phyloP scores from a whole-genome alignment of 1,140 invertebrate species.

The Lithobius niger region DNA sequence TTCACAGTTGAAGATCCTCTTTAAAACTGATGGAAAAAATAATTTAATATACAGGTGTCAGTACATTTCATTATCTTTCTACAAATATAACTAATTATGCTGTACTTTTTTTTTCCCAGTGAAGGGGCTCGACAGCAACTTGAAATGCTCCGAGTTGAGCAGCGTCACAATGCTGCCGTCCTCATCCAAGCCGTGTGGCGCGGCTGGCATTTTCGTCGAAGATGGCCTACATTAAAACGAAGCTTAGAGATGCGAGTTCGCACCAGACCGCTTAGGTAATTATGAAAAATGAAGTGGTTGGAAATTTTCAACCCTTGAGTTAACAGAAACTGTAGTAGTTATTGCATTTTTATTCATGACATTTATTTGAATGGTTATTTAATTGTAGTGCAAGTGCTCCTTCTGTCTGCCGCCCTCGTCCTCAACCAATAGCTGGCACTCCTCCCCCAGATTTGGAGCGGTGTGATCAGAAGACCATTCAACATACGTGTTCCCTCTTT shows the following conservation, averaged over 20 bases:
- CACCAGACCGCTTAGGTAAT: not conserved
- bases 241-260: slow-evolving; percentile 18
- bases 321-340: too few species aligned
- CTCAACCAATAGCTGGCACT: slow-evolving; percentile 56
- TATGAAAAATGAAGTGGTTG: too few species aligned
- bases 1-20: too few species aligned
- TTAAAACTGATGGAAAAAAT: too few species aligned
- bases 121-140: slow-evolving; percentile 81
- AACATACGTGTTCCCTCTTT: slow-evolving; percentile 76
- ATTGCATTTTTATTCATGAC: too few species aligned
- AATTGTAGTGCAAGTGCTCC: not conserved
- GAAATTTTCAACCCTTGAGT: too few species aligned
- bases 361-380: too few species aligned
- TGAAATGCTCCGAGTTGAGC: slow-evolving; percentile 62
- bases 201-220: slow-evolving; percentile 53
- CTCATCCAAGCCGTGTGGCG: slow-evolving; percentile 68
- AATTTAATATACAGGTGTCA: not conserved
- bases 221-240: slow-evolving; percentile 48
- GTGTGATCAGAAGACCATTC: slow-evolving; percentile 71
- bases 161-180: slow-evolving; percentile 55
- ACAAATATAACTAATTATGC: not conserved
- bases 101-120: slow-evolving; percentile 36
- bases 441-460: slow-evolving; percentile 43
- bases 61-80: not conserved
- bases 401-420: slow-evolving; percentile 44